These are phyloP conservation scores for Trichopoda pennipes DNA, from an alignment of 2,888 invertebrate species.

Conservation along the genomic window DNA sequence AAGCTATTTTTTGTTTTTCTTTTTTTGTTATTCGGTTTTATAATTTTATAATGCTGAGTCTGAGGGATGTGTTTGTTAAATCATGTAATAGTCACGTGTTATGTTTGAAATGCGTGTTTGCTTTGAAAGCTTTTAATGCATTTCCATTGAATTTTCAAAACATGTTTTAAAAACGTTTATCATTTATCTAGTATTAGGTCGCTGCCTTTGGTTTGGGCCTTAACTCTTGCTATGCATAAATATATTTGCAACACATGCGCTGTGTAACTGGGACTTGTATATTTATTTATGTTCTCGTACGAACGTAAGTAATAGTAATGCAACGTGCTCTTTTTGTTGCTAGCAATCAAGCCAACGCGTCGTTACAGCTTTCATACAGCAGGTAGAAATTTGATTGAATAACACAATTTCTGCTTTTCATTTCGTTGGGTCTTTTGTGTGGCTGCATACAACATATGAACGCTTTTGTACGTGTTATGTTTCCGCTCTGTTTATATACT, in stretches of 20 bases:
- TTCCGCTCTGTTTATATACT: slow-evolving; percentile 46
- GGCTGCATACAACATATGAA: slow-evolving; percentile 47
- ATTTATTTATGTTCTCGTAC: too few relatives aligned
- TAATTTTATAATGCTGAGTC: slow-evolving; percentile 8
- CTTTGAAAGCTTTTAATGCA: slow-evolving; percentile 77
- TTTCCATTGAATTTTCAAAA: slow-evolving; percentile 64
- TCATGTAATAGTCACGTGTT: slow-evolving; percentile 63
- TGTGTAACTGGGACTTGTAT: slow-evolving; percentile 12
- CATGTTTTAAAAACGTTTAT: slow-evolving; percentile 60
- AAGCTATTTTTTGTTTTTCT: slow-evolving; percentile 7
- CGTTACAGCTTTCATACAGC: background rate
- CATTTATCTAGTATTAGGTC: slow-evolving; percentile 63
- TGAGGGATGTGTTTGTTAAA: slow-evolving; percentile 6
- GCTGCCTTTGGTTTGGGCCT: slow-evolving; percentile 61
- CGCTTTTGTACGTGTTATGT: slow-evolving; percentile 66
- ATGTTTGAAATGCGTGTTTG: slow-evolving; percentile 41
- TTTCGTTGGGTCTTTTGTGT: slow-evolving; percentile 8
- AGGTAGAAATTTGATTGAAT: slow-evolving; percentile 66
- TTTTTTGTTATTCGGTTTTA: background rate
- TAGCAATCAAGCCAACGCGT: slow-evolving; percentile 50
- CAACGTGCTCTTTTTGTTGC: slow-evolving; percentile 74
- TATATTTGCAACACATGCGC: slow-evolving; percentile 50
- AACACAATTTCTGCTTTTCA: slow-evolving; percentile 41
- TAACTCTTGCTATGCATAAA: slow-evolving; percentile 55
- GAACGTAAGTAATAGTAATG: slow-evolving; percentile 76